phyloP scores from a whole-genome alignment of 1,140 invertebrate species.

The Anastrepha obliqua region DNA sequence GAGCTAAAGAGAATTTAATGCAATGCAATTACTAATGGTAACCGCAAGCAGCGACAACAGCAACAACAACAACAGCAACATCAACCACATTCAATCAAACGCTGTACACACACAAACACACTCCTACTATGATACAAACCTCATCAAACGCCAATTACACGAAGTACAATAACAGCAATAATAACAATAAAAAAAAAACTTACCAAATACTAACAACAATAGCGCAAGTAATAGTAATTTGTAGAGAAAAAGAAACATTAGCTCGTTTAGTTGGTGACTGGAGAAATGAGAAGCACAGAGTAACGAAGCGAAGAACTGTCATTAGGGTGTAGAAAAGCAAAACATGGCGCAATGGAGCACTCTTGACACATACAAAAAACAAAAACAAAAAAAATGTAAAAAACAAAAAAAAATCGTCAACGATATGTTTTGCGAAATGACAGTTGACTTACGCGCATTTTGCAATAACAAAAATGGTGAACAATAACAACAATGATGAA shows the following conservation, averaged over 20 bases:
- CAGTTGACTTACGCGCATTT: constrained; percentile 22
- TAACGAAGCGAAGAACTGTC: neutral
- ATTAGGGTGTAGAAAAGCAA: neutral
- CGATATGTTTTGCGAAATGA: constrained; percentile 2
- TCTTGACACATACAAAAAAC: constrained; percentile 1
- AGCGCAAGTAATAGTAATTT: too few species aligned
- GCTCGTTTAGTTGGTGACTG: neutral
- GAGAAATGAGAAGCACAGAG: neutral
- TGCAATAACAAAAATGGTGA: neutral
- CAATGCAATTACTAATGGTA: constrained; percentile 5
- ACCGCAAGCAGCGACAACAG: neutral
- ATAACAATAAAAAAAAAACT: neutral
- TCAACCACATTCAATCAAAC: neutral
- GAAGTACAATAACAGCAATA: neutral
- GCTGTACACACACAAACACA: neutral
- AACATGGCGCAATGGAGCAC: neutral
- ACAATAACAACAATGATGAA: neutral
- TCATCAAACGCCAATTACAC: constrained; percentile 34
- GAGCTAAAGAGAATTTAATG: constrained; percentile 21
- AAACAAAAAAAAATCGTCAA: neutral
- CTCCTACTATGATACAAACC: neutral
- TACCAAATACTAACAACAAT: too few species aligned
- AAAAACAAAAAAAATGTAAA: neutral
- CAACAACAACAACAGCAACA: neutral
- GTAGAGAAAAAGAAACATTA: neutral